A percentile compares a stretch with the other conserved stretches of the same genome.
These are phyloP conservation scores for Cebus imitator DNA, from an alignment of 2,113 vertebrate genomes.

Conservation along the genomic window DNA sequence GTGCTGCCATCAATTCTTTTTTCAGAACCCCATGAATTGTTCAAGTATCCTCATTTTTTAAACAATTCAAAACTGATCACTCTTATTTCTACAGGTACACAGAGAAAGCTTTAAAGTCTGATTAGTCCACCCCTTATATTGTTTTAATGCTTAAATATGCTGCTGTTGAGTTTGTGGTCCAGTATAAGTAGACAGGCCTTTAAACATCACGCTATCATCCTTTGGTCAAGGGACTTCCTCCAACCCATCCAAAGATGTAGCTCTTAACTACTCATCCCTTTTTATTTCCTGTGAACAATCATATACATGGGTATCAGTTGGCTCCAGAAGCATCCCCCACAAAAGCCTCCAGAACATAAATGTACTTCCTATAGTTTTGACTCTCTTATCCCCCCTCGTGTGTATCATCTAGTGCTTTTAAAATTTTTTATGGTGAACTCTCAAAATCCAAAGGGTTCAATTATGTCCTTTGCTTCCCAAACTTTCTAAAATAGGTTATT, in stretches of 20 bases:
- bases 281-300: background rate
- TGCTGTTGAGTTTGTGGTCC: background rate
- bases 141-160: background rate
- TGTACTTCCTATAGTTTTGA: background rate
- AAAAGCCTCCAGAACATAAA: background rate
- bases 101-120: background rate
- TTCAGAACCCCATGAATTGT: background rate
- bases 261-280: background rate
- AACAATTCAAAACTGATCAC: background rate
- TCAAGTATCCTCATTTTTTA: background rate
- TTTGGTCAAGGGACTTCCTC: background rate
- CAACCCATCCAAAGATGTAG: background rate
- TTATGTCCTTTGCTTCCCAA: background rate
- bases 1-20: background rate
- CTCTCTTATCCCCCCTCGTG: rapidly evolving
- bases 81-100: background rate
- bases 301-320: background rate
- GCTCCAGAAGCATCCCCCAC: background rate
- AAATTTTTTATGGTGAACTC: background rate
- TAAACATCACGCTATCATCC: background rate
- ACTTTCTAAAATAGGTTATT: background rate
- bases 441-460: background rate
- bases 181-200: background rate
- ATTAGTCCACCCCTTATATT: background rate
- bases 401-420: background rate